phyloP scores from a whole-genome alignment of 2,888 invertebrate species.

The Polietes domitor region DNA sequence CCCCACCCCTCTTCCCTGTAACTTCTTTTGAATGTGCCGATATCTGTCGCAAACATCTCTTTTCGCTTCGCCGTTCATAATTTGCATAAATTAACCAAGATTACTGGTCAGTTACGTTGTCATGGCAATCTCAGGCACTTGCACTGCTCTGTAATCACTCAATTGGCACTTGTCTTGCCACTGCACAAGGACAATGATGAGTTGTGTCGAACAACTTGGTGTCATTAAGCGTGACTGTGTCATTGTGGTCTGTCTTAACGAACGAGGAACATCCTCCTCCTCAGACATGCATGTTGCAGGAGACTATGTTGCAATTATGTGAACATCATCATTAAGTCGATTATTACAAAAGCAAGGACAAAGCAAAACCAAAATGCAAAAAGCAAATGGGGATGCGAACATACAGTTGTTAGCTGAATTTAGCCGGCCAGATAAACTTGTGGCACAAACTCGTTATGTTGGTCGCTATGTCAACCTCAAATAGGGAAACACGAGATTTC shows the following conservation, averaged over 20 bases:
- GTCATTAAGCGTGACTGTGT: slow-evolving; percentile 11
- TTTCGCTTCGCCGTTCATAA: background rate
- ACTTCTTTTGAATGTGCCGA: background rate
- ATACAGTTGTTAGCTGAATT: too few species aligned
- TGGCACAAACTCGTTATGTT: too few species aligned
- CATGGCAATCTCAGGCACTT: background rate
- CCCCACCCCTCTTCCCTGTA: too few species aligned
- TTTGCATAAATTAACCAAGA: slow-evolving; percentile 13
- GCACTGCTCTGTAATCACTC: background rate
- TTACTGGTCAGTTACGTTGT: background rate
- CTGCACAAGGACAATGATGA: slow-evolving; percentile 6
- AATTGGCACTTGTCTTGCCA: too few species aligned
- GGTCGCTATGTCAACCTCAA: too few species aligned
- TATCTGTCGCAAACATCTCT: background rate
- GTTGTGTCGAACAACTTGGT: slow-evolving; percentile 16
- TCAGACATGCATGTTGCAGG: background rate
- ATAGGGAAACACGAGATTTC: too few species aligned
- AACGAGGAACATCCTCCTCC: background rate
- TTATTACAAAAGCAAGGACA: background rate
- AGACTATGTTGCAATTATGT: slow-evolving; percentile 23
- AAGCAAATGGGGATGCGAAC: too few species aligned
- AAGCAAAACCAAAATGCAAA: too few species aligned
- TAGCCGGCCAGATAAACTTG: too few species aligned
- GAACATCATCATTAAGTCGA: slow-evolving; percentile 24
- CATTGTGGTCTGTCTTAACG: background rate